phyloP scores from a whole-genome alignment of 2,797 vertebrate species.

The Bufotes viridis region DNA sequence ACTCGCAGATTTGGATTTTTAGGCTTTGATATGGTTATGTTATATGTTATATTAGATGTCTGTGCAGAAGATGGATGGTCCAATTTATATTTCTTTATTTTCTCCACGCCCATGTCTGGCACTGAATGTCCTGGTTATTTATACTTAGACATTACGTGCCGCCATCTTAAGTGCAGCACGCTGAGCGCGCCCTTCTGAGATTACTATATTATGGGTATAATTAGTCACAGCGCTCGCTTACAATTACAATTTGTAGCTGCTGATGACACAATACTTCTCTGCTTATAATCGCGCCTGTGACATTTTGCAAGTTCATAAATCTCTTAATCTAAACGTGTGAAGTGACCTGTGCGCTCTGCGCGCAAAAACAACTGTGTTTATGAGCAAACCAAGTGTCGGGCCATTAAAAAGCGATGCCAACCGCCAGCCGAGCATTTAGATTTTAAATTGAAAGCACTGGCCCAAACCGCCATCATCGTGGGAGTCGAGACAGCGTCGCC shows the following conservation, averaged over 20 bases:
- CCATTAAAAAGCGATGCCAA: constrained; percentile 36
- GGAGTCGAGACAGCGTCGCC: not conserved
- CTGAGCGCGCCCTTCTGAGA: not conserved
- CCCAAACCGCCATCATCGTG: constrained; percentile 23
- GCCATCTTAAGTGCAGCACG: not conserved
- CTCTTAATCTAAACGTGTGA: constrained; percentile 28
- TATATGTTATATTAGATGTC: no score
- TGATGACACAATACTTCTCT: not conserved
- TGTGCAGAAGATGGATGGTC: not conserved
- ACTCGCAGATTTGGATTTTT: no score
- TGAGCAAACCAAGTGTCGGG: not conserved
- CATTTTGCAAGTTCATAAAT: constrained; percentile 23
- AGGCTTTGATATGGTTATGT: no score
- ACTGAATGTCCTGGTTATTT: not conserved
- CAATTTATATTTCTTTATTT: no score
- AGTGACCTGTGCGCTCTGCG: constrained; percentile 21
- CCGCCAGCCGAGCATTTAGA: constrained; percentile 9
- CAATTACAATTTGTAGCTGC: not conserved
- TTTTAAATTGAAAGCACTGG: constrained; percentile 26
- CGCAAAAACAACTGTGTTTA: constrained; percentile 9
- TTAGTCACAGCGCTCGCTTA: constrained; percentile 15
- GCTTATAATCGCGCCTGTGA: not conserved
- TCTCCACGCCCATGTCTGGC: no score
- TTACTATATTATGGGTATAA: not conserved
- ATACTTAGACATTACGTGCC: not conserved